phyloP scores from a whole-genome alignment of 2,797 vertebrate genomes.

The Limosa lapponica region DNA sequence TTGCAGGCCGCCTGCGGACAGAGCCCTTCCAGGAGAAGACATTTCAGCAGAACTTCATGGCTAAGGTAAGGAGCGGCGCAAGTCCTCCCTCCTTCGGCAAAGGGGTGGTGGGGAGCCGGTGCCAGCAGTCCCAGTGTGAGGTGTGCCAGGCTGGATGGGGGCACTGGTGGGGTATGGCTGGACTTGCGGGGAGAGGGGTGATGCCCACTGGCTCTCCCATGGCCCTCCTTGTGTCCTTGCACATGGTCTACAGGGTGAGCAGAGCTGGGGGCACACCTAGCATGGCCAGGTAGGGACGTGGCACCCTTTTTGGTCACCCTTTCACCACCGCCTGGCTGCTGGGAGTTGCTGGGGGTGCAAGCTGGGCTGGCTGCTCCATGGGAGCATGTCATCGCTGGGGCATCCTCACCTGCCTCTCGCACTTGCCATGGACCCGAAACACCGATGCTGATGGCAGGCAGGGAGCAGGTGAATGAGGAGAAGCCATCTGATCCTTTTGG shows the following conservation, averaged over 20 bases:
- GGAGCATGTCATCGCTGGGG: not conserved
- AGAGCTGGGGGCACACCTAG: not conserved
- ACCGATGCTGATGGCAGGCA: not conserved
- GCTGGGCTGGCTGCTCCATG: not conserved
- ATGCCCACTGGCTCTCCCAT: not conserved
- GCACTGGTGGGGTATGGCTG: not conserved
- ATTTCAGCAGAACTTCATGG: conserved; percentile 19
- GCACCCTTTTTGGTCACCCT: not conserved
- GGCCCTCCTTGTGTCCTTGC: not conserved
- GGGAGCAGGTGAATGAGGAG: not conserved
- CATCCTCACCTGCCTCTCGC: not conserved
- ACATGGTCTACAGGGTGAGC: not conserved
- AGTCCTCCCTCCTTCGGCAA: not conserved
- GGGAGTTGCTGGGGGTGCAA: not conserved
- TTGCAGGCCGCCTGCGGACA: conserved; percentile 51
- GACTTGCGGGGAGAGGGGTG: not conserved
- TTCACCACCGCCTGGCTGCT: not conserved
- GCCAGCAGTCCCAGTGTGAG: not conserved
- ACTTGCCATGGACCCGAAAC: not conserved
- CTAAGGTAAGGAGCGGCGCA: not conserved
- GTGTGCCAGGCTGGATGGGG: not conserved
- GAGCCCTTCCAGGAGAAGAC: not conserved
- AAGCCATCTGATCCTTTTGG: not conserved
- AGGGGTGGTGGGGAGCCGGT: not conserved
- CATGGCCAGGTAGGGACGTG: rapidly evolving